Evolutionary conservation across 2,113 vertebrate species (phyloP), one percentile per base, ranked within the genome.

Genomic region (Lontra canadensis): DNA sequence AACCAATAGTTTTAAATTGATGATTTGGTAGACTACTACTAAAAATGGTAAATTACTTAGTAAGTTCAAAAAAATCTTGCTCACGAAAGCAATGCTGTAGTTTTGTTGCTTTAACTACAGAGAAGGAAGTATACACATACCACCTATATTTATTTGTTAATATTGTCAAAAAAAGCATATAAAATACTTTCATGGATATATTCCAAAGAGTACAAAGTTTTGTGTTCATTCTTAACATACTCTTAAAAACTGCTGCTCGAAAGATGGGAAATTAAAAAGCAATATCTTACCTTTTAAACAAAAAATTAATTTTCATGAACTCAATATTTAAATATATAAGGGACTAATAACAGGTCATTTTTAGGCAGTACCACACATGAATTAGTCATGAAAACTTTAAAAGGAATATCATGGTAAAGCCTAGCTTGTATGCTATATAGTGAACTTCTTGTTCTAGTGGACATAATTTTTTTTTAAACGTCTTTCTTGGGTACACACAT

Each of bases 31-130:
- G 29, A 57, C 20, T 8, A 49, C 74, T 20, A 21, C 0, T 85
- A 11, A 82, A 90, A 86, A 47, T 63, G 49, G 34, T 15, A 96
- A 95, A 80, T 83, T 69, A 71, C 10, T 55, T 67, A 36, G 15
- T 44, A 92, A 73, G 8, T 61, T 95, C 18, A 29, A 42, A 95
- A 93, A 84, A 39, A 71, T 55, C 65, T 61, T 71, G 26, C 13
- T 52, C 26, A 81, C 23, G 31, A 88, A 85, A 81, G 67, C 36
- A 94, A 87, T 44, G 34, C 13, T 83, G 42, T 1, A 57, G 31
- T 90, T 90, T 88, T 59, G 7, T 71, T 88, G 34, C 91, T 89
- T 95, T 85, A 96, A 57, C n/a, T 57, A 61, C 6, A 93, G 29
- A 26, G 69, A 78, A 76, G n/a, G 31, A 90, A 88, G 65, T 0